These are phyloP conservation scores for Heliothis virescens DNA, from an alignment of 1,140 invertebrate genomes.

Conservation along the genomic window DNA sequence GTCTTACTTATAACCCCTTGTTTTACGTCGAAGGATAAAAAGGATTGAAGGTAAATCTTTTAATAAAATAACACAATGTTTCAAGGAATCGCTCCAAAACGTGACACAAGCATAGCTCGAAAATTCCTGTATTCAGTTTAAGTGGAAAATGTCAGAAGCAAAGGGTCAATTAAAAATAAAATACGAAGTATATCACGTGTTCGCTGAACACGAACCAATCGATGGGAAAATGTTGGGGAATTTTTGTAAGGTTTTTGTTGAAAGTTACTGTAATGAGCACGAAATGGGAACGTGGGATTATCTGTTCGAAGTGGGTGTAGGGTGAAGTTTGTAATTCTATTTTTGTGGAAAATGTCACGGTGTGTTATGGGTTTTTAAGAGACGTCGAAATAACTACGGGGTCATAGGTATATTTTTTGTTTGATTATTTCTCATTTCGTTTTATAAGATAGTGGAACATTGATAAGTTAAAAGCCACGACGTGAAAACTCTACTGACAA, in stretches of 20 bases:
- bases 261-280: background rate
- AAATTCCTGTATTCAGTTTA: too few relatives aligned
- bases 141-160: conserved; percentile 9
- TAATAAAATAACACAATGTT: too few relatives aligned
- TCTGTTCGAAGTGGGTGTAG: background rate
- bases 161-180: conserved; percentile 46
- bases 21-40: too few relatives aligned
- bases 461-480: background rate
- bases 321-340: background rate
- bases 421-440: too few relatives aligned
- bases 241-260: background rate
- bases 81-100: too few relatives aligned
- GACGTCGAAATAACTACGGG: too few relatives aligned
- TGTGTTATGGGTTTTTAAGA: background rate
- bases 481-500: background rate
- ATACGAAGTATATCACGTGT: conserved; percentile 2
- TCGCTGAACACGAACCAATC: background rate
- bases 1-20: too few relatives aligned
- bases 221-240: background rate
- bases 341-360: background rate
- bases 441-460: too few relatives aligned
- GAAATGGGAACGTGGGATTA: background rate
- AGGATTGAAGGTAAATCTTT: too few relatives aligned
- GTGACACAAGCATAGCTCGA: too few relatives aligned
- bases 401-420: too few relatives aligned